Percentiles rank a stretch among this genome's conserved stretches.
Evolutionary conservation across 2,888 invertebrate genomes (phyloP).

Genomic region (Drosophila heteroneura): DNA sequence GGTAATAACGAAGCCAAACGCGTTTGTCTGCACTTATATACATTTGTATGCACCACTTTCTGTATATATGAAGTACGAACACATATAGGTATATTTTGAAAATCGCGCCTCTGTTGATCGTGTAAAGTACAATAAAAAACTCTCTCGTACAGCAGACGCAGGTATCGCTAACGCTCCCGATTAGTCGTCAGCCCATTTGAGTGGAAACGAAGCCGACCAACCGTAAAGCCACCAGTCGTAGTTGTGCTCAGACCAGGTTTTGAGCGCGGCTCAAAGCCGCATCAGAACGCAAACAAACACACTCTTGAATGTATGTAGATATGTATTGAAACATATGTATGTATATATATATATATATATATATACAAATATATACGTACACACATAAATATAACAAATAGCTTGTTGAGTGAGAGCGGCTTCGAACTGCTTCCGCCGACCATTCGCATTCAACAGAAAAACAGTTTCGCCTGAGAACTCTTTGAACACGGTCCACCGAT

Average conservation of each 20-base stretch:
- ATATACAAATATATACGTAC: not conserved
- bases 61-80: conserved; percentile 1
- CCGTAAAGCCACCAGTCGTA: conserved; percentile 57
- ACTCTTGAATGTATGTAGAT: conserved; percentile 2
- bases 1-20: conserved; percentile 5
- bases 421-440: conserved; percentile 59
- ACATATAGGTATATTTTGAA: conserved; percentile 6
- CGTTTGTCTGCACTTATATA: conserved; percentile 6
- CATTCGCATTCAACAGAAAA: conserved; percentile 62
- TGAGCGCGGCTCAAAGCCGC: conserved; percentile 58
- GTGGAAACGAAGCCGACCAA: conserved; percentile 67
- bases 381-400: conserved; percentile 3
- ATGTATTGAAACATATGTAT: not conserved
- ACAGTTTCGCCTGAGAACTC: conserved; percentile 84
- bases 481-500: conserved; percentile 78
- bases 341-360: not conserved
- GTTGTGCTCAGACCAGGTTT: conserved; percentile 56
- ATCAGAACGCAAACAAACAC: conserved; percentile 17
- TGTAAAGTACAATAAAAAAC: conserved; percentile 26
- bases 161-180: conserved; percentile 50
- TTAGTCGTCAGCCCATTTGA: conserved; percentile 68
- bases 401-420: conserved; percentile 47
- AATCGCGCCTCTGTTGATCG: conserved; percentile 46
- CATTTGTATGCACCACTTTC: not conserved
- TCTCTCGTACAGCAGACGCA: conserved; percentile 32